Percentiles rank a stretch among this genome's conserved stretches.
phyloP scores from a whole-genome alignment of 2,797 vertebrate genomes.

The Taenioides sp. region DNA sequence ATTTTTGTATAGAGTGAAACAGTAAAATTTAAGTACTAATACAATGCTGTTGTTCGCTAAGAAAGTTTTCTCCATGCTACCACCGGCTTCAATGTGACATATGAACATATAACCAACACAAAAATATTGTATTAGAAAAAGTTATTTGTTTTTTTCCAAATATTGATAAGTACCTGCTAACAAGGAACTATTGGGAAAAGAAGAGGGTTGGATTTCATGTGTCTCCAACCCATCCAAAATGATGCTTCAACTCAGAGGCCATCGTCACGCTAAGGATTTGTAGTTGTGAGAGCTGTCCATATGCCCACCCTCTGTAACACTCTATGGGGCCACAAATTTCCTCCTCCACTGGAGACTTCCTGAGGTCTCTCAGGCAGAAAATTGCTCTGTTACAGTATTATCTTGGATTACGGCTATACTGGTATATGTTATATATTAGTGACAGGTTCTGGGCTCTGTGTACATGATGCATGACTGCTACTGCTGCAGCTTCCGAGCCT shows the following conservation, averaged over 20 bases:
- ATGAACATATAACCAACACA: neutral
- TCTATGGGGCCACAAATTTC: conserved; percentile 81
- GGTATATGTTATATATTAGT: conserved; percentile 62
- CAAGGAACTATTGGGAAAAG: conserved; percentile 27
- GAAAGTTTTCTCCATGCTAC: neutral
- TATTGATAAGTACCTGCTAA: conserved; percentile 29
- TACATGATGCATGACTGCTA: conserved; percentile 76
- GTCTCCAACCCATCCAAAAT: conserved; percentile 68
- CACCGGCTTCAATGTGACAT: neutral
- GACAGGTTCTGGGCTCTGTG: conserved; percentile 75
- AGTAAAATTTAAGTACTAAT: neutral
- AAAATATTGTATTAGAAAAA: neutral
- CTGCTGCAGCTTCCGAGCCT: conserved; percentile 50
- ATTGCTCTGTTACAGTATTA: conserved; percentile 84
- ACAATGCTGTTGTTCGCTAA: neutral
- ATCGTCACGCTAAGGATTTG: conserved; percentile 76
- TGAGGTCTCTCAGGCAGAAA: conserved; percentile 83
- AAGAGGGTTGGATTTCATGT: conserved; percentile 51
- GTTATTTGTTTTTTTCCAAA: conserved; percentile 10
- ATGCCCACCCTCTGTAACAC: conserved; percentile 79
- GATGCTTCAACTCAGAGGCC: conserved; percentile 77
- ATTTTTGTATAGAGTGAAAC: neutral
- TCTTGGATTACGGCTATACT: conserved; percentile 84
- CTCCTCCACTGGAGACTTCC: conserved; percentile 80
- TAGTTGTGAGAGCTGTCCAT: conserved; percentile 77